These are phyloP conservation scores for Drosophila repleta DNA, from an alignment of 1,140 invertebrate species.

Conservation along the genomic window DNA sequence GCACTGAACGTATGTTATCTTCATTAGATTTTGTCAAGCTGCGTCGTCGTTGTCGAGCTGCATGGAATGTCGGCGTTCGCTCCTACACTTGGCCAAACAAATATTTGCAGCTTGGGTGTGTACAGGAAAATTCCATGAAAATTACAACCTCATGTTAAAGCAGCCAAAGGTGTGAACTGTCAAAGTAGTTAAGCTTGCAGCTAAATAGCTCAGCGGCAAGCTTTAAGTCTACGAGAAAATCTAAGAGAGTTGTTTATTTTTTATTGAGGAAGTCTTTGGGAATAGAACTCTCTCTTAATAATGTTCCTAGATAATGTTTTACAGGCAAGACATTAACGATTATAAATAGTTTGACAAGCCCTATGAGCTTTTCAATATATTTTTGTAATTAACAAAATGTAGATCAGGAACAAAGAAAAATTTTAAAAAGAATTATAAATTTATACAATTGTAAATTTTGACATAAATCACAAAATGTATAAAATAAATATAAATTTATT, in stretches of 20 bases:
- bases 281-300: too few relatives aligned
- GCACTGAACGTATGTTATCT: constrained; percentile 37
- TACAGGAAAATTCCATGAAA: constrained; percentile 44
- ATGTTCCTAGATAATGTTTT: too few relatives aligned
- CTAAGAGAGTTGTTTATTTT: neutral
- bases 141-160: constrained; percentile 16
- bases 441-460: too few relatives aligned
- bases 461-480: too few relatives aligned
- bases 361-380: too few relatives aligned
- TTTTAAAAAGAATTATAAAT: too few relatives aligned
- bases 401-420: too few relatives aligned
- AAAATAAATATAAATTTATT: too few relatives aligned
- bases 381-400: too few relatives aligned
- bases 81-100: constrained; percentile 19
- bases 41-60: constrained; percentile 4
- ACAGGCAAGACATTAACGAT: neutral
- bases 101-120: constrained; percentile 15
- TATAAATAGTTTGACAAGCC: too few relatives aligned
- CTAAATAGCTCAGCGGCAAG: neutral
- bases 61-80: constrained; percentile 16
- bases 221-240: neutral
- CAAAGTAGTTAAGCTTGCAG: neutral
- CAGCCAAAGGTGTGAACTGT: constrained; percentile 15
- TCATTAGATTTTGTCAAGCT: constrained; percentile 56
- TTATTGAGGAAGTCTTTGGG: neutral